Evolutionary conservation across 1,140 invertebrate genomes (phyloP).

Genomic region (Megalonaias nervosa): DNA sequence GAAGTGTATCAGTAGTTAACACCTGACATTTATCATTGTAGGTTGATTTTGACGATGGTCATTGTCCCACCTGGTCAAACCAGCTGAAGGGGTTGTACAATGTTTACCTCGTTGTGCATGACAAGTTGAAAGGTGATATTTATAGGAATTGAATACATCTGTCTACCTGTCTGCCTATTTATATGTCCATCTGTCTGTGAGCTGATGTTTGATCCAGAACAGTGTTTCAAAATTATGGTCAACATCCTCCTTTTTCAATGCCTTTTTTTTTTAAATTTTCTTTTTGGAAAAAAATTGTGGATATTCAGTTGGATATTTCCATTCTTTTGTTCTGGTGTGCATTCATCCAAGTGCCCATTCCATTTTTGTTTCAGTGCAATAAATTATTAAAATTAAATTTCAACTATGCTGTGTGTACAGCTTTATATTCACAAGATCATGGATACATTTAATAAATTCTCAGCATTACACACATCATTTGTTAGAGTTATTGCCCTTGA

Average conservation of each 20-base stretch:
- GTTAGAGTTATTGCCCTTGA: too few relatives aligned
- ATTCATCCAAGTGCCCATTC: too few relatives aligned
- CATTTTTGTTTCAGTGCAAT: too few relatives aligned
- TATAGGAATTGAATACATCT: background rate
- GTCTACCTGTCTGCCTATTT: background rate
- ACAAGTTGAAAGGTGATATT: slow-evolving; percentile 70
- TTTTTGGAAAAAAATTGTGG: too few relatives aligned
- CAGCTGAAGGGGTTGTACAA: slow-evolving; percentile 79
- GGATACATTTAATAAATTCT: too few relatives aligned
- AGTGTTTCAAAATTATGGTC: background rate
- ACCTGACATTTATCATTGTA: slow-evolving; percentile 34
- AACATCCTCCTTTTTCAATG: background rate
- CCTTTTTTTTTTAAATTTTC: background rate
- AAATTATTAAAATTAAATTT: too few relatives aligned
- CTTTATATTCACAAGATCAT: too few relatives aligned
- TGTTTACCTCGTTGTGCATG: slow-evolving; percentile 75
- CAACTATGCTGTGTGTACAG: too few relatives aligned
- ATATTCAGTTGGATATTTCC: too few relatives aligned
- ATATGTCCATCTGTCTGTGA: background rate
- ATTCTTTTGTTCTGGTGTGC: too few relatives aligned
- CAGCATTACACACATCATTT: too few relatives aligned
- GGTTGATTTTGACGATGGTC: slow-evolving; percentile 82
- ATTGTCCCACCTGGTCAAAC: slow-evolving; percentile 82
- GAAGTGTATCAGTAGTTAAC: too few relatives aligned
- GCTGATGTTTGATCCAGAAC: background rate